Base-by-base conservation (phyloP, 2,797 vertebrate genomes). In the Melanogrammus aeglefinus region DNA sequence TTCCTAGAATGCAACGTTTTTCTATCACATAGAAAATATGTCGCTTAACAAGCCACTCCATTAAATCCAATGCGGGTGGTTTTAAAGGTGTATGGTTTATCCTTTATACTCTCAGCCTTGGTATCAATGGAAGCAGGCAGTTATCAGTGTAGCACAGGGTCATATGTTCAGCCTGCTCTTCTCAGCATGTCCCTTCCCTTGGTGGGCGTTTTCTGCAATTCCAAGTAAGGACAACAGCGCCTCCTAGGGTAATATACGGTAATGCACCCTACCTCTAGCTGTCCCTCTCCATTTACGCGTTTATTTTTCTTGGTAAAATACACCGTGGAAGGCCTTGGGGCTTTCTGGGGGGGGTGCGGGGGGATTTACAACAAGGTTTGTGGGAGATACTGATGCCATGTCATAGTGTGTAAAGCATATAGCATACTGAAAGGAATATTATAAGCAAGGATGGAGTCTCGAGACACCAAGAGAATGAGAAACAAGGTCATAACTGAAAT, bases 141-240 rank as follows among this genome's bases (percentile, higher is more conserved):
- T 51, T 51, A 21, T 51, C 47, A 51, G 16, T 21, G 47, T 14
- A 51, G 47, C 18, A 16, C 4, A 47, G 44, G 12, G 44, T 47
- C 44, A 16, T 14, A 51, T 51, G 47, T 51, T 16, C 38, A 66
- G 6, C 72, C 47, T 75, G 77, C 79, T 75, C 74, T 83, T 75
- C 47, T 24, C 36, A 73, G 1, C 33, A 77, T 75, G 27, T 69
- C 36, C 35, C 47, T 51, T 51, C 78, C 18, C 78, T 75, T 77
- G 73, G 36, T 75, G 75, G 63, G 24, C 75, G 81, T 21, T 82
- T 72, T 73, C 73, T 82, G 66, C 14, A 77, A 33, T 51, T 78
- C 82, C 82, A 84, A 77, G 75, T 79, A 85, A 86, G 85, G 84
- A 81, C 91, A 92, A 89, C 86, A 92, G 85, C 87, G 90, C 90